Evolutionary conservation across 2,113 vertebrate species (phyloP).

Genomic region (Chauna torquata): DNA sequence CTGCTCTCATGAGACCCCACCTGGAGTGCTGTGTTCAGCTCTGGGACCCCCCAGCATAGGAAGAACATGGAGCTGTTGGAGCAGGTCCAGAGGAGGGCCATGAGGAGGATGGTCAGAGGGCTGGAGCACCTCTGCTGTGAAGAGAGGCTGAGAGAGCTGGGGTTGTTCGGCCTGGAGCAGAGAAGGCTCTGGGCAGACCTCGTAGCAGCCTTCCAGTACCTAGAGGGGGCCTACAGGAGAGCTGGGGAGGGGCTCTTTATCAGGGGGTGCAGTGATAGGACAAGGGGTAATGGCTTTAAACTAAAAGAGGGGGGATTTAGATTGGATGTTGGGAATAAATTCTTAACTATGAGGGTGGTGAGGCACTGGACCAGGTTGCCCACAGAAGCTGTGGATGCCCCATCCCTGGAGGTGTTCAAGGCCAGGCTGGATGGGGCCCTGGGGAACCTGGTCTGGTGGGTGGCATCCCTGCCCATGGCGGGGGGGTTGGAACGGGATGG

Average conservation of each 20-base stretch:
- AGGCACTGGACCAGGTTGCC: not conserved
- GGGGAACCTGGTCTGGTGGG: not conserved
- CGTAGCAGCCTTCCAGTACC: not conserved
- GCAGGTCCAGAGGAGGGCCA: not conserved
- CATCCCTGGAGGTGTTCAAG: no score
- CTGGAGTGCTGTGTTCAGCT: not conserved
- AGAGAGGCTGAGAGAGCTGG: not conserved
- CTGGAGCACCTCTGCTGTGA: not conserved
- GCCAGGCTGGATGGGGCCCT: not conserved
- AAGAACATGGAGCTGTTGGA: not conserved
- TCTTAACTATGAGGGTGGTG: not conserved
- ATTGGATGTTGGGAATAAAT: not conserved
- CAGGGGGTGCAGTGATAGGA: no score
- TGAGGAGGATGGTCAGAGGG: not conserved
- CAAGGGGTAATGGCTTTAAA: not conserved
- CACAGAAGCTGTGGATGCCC: no score
- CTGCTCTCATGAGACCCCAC: not conserved
- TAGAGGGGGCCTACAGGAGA: not conserved
- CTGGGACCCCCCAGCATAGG: not conserved
- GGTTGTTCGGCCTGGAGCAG: not conserved
- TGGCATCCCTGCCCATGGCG: not conserved
- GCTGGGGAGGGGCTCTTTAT: not conserved
- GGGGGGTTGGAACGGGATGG: not conserved
- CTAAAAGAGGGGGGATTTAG: not conserved
- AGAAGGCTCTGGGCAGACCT: not conserved